Evolutionary conservation across 1,140 invertebrate genomes (phyloP).

Genomic region (Nebria ingens): DNA sequence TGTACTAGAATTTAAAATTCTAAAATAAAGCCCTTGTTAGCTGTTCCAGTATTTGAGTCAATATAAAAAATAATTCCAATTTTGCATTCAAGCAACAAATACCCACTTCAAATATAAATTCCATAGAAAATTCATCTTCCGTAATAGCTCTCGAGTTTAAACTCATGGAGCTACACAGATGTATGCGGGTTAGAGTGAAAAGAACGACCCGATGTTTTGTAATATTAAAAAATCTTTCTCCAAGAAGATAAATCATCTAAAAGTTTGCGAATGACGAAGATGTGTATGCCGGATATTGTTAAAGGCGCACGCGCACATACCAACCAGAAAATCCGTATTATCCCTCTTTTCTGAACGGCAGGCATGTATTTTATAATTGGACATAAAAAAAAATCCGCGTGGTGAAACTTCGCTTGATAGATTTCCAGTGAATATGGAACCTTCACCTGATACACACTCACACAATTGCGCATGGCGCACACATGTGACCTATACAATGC

Average conservation of each 20-base stretch:
- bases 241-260: background rate
- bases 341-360: background rate
- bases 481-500: too few relatives aligned
- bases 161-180: background rate
- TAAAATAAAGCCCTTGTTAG: too few relatives aligned
- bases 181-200: too few relatives aligned
- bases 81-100: background rate
- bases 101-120: background rate
- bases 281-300: background rate
- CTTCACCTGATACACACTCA: background rate
- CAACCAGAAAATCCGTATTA: background rate
- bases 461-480: too few relatives aligned
- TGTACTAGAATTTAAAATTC: too few relatives aligned
- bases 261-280: background rate
- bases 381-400: constrained; percentile 1
- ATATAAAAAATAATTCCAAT: background rate
- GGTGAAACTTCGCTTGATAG: background rate
- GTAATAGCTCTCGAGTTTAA: too few relatives aligned
- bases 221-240: constrained; percentile 6
- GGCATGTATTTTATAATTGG: constrained; percentile 7
- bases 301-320: too few relatives aligned
- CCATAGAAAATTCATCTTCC: background rate
- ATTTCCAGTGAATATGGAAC: constrained; percentile 1
- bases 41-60: too few relatives aligned
- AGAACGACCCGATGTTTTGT: background rate